Evolutionary conservation across 2,797 vertebrate species (phyloP), one percentile per base, ranked within the genome.

Genomic region (Pseudomugil tenellus): DNA sequence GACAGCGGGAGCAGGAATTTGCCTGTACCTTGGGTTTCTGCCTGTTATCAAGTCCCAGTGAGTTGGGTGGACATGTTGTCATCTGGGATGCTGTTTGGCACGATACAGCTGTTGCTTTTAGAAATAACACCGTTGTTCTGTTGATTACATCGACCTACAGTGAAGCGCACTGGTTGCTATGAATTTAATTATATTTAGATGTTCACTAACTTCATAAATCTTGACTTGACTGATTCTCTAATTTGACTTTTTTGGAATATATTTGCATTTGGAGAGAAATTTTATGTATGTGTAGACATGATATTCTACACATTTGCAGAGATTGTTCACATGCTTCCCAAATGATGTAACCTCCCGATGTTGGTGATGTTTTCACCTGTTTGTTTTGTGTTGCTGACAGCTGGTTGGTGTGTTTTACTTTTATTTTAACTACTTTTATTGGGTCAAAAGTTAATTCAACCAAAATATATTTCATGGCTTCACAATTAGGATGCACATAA

Each of bases 1-100:
- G 26, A 67, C 72, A 67, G 57, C 79, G 43, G 64, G 41, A 65
- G 52, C 39, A 62, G 59, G 53, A 59, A 64, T 80, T 80, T 81
- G 55, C 61, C 62, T 69, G 25, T 39, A 10, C 26, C 6, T 23
- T 83, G 63, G 70, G 72, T 66, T 49, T 43, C 32, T 25, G 70
- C 60, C 56, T 64, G 55, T 79, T 76, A 75, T 63, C 32, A 56
- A 34, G 49, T 63, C 57, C 1, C 21, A 48, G 60, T 63, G 2
- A 52, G 13, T 26, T 52, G 25, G 49, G 49, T 14, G 25, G 7
- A 46, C 19, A 21, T n/a, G 19, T 19, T 17, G 6, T 46, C 7
- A 21, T 19, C 21, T 21, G 41, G 41, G 41, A 46, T 19, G 19
- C 8, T 46, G 19, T 46, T 21, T n/a, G 19, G 19, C 41, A 46